These are phyloP conservation scores for Leucophenga varia DNA, from an alignment of 1,140 invertebrate genomes.

Conservation along the genomic window DNA sequence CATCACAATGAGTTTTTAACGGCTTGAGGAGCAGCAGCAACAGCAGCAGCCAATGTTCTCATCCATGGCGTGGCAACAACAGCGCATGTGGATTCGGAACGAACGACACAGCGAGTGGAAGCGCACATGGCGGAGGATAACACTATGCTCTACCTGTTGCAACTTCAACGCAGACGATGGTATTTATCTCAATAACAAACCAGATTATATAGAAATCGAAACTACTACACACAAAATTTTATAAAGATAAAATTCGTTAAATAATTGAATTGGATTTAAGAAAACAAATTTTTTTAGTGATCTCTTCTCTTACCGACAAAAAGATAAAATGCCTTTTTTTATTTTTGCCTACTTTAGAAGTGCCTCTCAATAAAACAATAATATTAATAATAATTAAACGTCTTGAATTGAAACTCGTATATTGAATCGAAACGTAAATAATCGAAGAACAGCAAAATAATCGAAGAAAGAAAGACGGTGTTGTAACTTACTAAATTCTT, in stretches of 20 bases:
- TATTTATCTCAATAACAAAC: slow-evolving; percentile 54
- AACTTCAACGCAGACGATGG: slow-evolving; percentile 34
- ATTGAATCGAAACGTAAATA: background rate
- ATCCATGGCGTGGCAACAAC: too few species aligned
- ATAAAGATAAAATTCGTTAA: too few species aligned
- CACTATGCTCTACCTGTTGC: too few species aligned
- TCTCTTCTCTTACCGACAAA: too few species aligned
- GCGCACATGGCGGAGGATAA: slow-evolving; percentile 8
- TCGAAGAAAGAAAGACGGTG: slow-evolving; percentile 21
- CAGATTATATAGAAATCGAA: slow-evolving; percentile 50
- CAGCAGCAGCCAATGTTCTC: background rate
- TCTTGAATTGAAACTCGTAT: too few species aligned
- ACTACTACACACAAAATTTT: slow-evolving; percentile 19
- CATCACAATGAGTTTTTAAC: slow-evolving; percentile 23
- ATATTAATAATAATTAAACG: too few species aligned
- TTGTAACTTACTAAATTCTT: slow-evolving; percentile 31
- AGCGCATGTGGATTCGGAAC: background rate
- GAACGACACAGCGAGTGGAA: background rate
- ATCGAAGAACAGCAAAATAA: slow-evolving; percentile 17
- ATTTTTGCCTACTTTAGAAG: slow-evolving; percentile 34
- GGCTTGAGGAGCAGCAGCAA: slow-evolving; percentile 11
- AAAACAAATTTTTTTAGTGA: too few species aligned
- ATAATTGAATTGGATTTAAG: slow-evolving; percentile 26
- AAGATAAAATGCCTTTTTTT: slow-evolving; percentile 30
- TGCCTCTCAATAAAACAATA: slow-evolving; percentile 34